phyloP scores from a whole-genome alignment of 2,113 vertebrate genomes.

The Polyodon spathula region DNA sequence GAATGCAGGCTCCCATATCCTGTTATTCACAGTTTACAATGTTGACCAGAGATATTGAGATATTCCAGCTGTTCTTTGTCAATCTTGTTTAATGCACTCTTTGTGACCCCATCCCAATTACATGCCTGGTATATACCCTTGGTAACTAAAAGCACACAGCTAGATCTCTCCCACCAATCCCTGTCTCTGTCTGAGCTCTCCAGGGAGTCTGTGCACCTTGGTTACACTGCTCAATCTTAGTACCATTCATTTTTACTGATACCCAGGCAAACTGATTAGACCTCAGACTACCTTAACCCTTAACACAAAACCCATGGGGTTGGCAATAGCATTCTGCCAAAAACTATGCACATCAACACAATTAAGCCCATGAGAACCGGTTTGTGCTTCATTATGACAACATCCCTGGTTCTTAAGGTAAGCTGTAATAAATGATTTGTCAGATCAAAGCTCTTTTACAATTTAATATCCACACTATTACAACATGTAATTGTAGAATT shows the following conservation, averaged over 20 bases:
- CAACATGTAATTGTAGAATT: background rate
- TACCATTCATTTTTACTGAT: background rate
- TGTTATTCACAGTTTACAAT: too few relatives aligned
- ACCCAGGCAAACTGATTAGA: background rate
- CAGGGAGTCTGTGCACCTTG: constrained; percentile 5
- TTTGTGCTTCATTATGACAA: background rate
- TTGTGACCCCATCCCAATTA: background rate
- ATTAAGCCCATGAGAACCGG: background rate
- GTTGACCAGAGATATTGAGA: background rate
- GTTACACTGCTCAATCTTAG: background rate
- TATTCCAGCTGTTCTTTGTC: background rate
- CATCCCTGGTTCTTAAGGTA: background rate
- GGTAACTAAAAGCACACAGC: background rate
- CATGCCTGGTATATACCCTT: background rate
- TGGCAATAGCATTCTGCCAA: background rate
- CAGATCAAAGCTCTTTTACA: background rate
- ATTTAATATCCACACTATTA: background rate
- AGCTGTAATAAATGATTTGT: constrained; percentile 1
- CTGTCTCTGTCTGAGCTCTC: background rate
- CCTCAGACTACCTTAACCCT: background rate
- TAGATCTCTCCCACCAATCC: background rate
- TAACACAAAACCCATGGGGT: background rate
- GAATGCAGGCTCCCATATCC: too few relatives aligned
- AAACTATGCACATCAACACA: background rate
- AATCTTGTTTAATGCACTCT: background rate